Evolutionary conservation across 2,113 vertebrate genomes (phyloP).

Genomic region (Saccopteryx bilineata): DNA sequence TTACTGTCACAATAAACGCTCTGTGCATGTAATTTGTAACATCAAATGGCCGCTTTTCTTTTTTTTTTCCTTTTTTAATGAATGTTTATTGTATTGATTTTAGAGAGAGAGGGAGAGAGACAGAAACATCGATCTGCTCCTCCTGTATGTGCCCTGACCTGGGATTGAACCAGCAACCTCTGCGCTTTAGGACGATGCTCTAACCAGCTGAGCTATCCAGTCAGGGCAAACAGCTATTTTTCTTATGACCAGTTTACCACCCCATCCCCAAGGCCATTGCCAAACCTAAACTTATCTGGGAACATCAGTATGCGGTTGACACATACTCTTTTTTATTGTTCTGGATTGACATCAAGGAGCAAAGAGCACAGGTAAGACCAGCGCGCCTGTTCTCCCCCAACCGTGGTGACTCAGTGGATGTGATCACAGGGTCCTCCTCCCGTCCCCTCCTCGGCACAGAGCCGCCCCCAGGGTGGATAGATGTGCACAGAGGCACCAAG

Average conservation of each 20-base stretch:
- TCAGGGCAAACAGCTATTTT: too few species aligned
- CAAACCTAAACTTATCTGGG: neutral
- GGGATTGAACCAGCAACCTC: too few species aligned
- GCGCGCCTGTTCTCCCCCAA: neutral
- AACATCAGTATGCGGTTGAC: fast-evolving
- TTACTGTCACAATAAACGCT: neutral
- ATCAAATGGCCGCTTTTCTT: too few species aligned
- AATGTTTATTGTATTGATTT: too few species aligned
- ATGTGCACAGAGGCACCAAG: neutral
- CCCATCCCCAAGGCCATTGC: neutral
- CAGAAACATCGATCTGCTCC: too few species aligned
- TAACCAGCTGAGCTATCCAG: too few species aligned
- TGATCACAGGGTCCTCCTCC: fast-evolving
- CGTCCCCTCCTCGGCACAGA: neutral
- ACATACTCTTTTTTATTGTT: neutral
- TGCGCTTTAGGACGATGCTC: too few species aligned
- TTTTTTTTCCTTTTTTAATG: too few species aligned
- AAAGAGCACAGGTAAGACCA: neutral
- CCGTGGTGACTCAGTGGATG: neutral
- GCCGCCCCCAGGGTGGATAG: neutral
- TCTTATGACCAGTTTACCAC: too few species aligned
- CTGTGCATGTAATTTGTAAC: fast-evolving
- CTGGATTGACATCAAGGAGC: neutral
- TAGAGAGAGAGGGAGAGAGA: too few species aligned
- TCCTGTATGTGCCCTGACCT: too few species aligned